Percentiles rank a stretch among this genome's conserved stretches.
Evolutionary conservation across 1,140 invertebrate species (phyloP).

Genomic region (Arctopsyche grandis): DNA sequence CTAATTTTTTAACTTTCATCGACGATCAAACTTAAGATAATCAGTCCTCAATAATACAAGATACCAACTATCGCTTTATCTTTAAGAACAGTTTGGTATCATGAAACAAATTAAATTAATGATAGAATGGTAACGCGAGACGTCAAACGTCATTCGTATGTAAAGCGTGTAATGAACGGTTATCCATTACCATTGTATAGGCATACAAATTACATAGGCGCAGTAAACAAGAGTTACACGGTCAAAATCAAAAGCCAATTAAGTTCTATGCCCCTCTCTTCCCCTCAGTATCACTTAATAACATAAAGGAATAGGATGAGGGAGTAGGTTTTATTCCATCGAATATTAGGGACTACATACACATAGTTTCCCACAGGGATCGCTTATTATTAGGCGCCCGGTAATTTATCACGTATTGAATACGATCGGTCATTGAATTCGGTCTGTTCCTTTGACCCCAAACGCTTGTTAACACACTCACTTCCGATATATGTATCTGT

Average conservation of each 20-base stretch:
- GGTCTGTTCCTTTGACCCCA: no score
- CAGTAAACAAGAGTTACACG: conserved; percentile 30
- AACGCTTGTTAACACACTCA: no score
- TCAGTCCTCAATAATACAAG: background rate
- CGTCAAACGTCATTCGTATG: conserved; percentile 16
- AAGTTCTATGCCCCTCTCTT: background rate
- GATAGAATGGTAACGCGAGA: background rate
- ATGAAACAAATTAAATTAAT: background rate
- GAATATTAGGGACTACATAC: background rate
- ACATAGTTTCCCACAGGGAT: conserved; percentile 18
- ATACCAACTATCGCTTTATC: background rate
- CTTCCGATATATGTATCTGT: no score
- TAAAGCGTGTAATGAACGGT: conserved; percentile 8
- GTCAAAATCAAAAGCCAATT: conserved; percentile 30
- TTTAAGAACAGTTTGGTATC: no score
- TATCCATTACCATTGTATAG: conserved; percentile 7
- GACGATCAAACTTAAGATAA: no score
- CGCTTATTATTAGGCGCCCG: conserved; percentile 4
- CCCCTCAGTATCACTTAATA: background rate
- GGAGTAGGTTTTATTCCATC: background rate
- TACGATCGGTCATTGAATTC: background rate
- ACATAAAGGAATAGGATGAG: background rate
- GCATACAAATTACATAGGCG: conserved; percentile 28
- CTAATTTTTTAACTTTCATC: no score
- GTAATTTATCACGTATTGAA: conserved; percentile 2